Base-by-base conservation (phyloP, 2,113 vertebrate genomes). In the Sitta europaea region DNA sequence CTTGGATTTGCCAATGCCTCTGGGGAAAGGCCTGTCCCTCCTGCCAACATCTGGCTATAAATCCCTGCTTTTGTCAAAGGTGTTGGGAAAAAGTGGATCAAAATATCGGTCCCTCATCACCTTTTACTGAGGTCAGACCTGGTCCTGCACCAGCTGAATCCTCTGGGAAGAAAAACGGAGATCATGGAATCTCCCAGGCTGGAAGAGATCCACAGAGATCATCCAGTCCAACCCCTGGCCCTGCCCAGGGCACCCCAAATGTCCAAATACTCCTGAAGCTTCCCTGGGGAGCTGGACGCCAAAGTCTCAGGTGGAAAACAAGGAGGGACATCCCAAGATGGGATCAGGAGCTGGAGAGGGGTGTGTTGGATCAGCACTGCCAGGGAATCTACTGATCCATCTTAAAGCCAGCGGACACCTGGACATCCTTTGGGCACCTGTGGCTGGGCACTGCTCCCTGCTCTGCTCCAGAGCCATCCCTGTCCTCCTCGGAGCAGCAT, bases 401-500 rank as follows among this genome's bases (percentile, higher is more conserved):
- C 27, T 14, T 11, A 42, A 79, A 51, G 5, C 6, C 61, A 45
- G 12, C 3, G 5, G 15, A 14, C 8, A 3, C 15, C 15, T 28
- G 43, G n/a, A 16, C 24, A 19, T 27, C 1, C 36, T 59, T 5
- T 51, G 65, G 20, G 35, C 54, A n/a, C 24, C 78, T 14, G 14
- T 50, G 54, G 7, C 14, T 50, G 33, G 72, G 6, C 21, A 12
- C 14, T 59, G 24, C n/a, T 81, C 36, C 42, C 54, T 47, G 65
- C 14, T 12, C 2, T 12, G 36, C 47, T 27, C 48, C 6, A 1
- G 31, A 47, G 11, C 57, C 2, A 14, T 24, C 19, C 4, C 0
- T 2, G 7, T 5, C n/a, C 40, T 47, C 18, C 43, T 29, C 1
- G 0, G 45, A 47, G 74, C 77, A 68, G 18, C 61, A 38, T 1